Evolutionary conservation across 2,888 invertebrate species (phyloP).

Genomic region (Ornithoptera alexandrae): DNA sequence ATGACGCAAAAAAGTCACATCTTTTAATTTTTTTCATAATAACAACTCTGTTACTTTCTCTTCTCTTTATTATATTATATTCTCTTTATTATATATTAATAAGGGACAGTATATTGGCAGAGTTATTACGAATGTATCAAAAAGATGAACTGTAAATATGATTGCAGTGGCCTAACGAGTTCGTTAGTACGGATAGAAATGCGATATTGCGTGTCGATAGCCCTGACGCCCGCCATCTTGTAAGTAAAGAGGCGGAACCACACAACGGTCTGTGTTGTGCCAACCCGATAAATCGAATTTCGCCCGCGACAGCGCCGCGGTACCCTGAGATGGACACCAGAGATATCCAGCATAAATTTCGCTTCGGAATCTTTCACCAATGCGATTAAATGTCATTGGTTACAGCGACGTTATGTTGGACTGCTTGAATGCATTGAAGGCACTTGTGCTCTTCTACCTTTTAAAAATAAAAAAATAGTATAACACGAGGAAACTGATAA

Average conservation of each 20-base stretch:
- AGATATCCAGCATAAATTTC: constrained; percentile 57
- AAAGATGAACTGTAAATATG: constrained; percentile 49
- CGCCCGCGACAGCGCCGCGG: constrained; percentile 64
- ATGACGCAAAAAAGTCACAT: too few relatives aligned
- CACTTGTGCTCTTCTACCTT: neutral
- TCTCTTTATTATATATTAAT: too few relatives aligned
- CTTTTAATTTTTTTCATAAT: too few relatives aligned
- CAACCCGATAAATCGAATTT: constrained; percentile 64
- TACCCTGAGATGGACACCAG: constrained; percentile 57
- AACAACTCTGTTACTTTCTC: too few relatives aligned
- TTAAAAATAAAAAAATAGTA: neutral
- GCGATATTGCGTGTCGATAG: constrained; percentile 62
- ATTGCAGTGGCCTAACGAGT: constrained; percentile 50
- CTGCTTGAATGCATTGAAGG: neutral
- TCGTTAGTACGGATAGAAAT: constrained; percentile 51
- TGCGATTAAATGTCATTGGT: constrained; percentile 44
- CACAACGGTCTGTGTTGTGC: constrained; percentile 67
- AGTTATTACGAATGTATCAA: constrained; percentile 19
- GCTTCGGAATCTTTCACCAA: constrained; percentile 48
- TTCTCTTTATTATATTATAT: too few relatives aligned
- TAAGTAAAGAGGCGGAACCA: constrained; percentile 61
- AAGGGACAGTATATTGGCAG: neutral
- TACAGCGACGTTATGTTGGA: constrained; percentile 37
- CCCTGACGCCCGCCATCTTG: constrained; percentile 47
- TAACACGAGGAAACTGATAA: neutral